phyloP scores from a whole-genome alignment of 2,797 vertebrate genomes.

The Sebastes hubbsi region DNA sequence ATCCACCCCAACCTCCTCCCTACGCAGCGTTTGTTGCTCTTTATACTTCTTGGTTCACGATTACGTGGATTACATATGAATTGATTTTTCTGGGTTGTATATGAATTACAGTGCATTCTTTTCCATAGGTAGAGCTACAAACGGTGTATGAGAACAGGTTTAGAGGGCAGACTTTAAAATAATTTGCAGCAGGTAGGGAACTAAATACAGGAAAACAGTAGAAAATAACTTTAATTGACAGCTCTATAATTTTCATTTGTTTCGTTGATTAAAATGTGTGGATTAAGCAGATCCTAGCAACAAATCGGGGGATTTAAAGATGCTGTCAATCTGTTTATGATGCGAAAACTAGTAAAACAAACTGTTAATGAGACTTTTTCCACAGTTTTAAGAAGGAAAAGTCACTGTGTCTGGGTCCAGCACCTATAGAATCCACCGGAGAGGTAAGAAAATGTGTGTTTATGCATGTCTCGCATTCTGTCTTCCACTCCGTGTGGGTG shows the following conservation, averaged over 20 bases:
- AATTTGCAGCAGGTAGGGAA: neutral
- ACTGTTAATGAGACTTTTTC: neutral
- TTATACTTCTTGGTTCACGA: too few relatives aligned
- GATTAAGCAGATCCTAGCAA: neutral
- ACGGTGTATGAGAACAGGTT: too few relatives aligned
- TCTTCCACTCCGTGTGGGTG: conserved; percentile 21
- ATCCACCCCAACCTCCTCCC: too few relatives aligned
- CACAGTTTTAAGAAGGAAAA: neutral
- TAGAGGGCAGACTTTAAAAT: neutral
- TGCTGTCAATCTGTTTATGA: neutral
- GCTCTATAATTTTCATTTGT: neutral
- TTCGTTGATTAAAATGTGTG: neutral
- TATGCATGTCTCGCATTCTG: neutral
- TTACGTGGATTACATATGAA: too few relatives aligned
- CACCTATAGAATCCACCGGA: neutral
- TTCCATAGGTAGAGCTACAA: too few relatives aligned
- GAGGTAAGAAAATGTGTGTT: neutral
- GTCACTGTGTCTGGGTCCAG: neutral
- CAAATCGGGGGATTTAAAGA: neutral
- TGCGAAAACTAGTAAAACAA: neutral
- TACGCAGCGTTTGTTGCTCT: rapidly evolving
- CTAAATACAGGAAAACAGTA: neutral
- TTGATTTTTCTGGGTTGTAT: too few relatives aligned
- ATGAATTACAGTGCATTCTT: too few relatives aligned
- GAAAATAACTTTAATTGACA: neutral